A percentile compares a stretch with the other conserved stretches of the same genome.
phyloP scores from a whole-genome alignment of 2,797 vertebrate species.

The Lithobates pipiens region DNA sequence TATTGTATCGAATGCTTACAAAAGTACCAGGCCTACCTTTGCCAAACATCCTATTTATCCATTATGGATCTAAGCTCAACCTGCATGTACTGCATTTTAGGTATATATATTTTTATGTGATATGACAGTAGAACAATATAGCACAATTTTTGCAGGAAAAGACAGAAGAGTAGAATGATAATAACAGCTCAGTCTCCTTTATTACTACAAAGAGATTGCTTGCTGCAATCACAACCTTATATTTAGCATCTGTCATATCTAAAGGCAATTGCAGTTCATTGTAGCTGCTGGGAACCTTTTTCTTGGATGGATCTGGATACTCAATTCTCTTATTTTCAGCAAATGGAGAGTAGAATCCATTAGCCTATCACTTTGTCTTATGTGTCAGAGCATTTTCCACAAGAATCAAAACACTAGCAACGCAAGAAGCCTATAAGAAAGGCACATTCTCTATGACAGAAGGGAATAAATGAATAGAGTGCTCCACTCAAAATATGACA shows the following conservation, averaged over 20 bases:
- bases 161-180: conserved; percentile 39
- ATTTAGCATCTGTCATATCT: conserved; percentile 52
- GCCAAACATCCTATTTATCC: background rate
- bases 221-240: conserved; percentile 42
- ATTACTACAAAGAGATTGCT: conserved; percentile 46
- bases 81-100: background rate
- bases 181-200: conserved; percentile 41
- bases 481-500: background rate
- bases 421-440: conserved; percentile 8
- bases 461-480: conserved; percentile 3
- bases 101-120: conserved; percentile 18
- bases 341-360: conserved; percentile 39
- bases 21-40: background rate
- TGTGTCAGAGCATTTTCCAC: conserved; percentile 34
- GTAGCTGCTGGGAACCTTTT: conserved; percentile 24
- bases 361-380: conserved; percentile 46
- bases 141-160: conserved; percentile 24
- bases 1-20: background rate
- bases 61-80: background rate
- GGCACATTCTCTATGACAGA: background rate
- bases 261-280: conserved; percentile 31
- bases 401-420: conserved; percentile 22
- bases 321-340: conserved; percentile 23
- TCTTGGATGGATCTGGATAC: conserved; percentile 13
- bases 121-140: conserved; percentile 30